Evolutionary conservation across 2,888 invertebrate species (phyloP).

Genomic region (Tetranychus piercei): DNA sequence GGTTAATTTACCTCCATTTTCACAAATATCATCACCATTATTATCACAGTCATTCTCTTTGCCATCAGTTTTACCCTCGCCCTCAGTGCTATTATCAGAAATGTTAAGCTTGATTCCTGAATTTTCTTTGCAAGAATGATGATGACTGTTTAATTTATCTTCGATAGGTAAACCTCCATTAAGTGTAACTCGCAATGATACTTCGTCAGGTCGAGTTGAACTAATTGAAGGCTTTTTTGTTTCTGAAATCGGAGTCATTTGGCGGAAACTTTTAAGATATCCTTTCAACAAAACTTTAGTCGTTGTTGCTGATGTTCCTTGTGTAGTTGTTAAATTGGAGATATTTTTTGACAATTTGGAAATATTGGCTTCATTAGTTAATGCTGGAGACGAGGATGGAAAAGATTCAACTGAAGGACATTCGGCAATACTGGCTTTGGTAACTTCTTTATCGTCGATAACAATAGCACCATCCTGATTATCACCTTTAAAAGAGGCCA

Average conservation of each 20-base stretch:
- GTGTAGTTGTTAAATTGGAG: background rate
- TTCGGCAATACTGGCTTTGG: background rate
- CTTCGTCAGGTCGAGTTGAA: background rate
- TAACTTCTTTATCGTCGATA: background rate
- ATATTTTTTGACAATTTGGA: background rate
- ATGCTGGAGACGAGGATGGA: background rate
- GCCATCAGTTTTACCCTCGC: background rate
- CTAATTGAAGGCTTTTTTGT: background rate
- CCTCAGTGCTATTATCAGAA: background rate
- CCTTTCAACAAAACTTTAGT: background rate
- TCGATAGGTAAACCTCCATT: background rate
- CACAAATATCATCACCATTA: background rate
- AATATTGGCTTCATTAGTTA: background rate
- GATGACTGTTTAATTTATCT: background rate
- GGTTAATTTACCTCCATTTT: slow-evolving; percentile 2
- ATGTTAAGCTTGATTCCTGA: background rate
- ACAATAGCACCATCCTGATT: background rate
- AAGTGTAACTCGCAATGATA: background rate
- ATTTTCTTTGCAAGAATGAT: background rate
- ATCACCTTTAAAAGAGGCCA: background rate
- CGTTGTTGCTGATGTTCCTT: background rate
- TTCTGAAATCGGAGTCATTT: background rate
- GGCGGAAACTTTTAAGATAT: background rate
- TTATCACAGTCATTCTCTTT: background rate
- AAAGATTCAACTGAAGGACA: background rate